These are phyloP conservation scores for Parazoanthus darwini DNA, from an alignment of 92 coral and sea anemone species.

Conservation along the genomic window DNA sequence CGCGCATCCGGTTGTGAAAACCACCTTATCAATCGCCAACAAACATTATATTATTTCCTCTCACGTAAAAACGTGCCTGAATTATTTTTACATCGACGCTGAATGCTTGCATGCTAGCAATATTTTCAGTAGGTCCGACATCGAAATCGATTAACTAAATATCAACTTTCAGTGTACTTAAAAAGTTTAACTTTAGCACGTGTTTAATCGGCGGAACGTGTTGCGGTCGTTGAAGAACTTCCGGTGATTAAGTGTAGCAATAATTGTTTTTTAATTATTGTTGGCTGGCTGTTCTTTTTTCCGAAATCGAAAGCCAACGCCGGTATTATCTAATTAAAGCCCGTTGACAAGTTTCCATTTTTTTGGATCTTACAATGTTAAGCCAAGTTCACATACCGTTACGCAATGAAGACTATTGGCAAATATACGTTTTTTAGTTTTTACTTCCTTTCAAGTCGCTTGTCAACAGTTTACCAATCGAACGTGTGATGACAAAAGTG, in stretches of 20 bases:
- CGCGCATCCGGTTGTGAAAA: constrained; percentile 14
- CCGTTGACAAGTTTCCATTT: not conserved
- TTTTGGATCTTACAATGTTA: not conserved
- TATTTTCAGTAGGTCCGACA: not conserved
- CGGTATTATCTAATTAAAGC: not conserved
- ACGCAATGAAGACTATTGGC: not conserved
- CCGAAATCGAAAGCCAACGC: not conserved
- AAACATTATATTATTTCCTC: not conserved
- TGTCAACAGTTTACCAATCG: not conserved
- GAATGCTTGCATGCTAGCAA: not conserved
- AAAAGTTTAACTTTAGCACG: not conserved
- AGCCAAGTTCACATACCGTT: not conserved
- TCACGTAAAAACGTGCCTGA: constrained; percentile 5
- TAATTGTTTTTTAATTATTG: not conserved
- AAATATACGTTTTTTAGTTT: no score
- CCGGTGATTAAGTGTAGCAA: constrained; percentile 4
- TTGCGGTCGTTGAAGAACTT: constrained; percentile 13
- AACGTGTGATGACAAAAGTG: not conserved
- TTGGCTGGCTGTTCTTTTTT: not conserved
- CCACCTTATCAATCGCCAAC: not conserved
- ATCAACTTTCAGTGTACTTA: not conserved
- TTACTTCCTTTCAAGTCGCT: not conserved
- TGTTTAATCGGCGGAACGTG: constrained; percentile 9
- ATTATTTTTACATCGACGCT: not conserved
- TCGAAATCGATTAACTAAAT: not conserved